Conservation (phyloP, 2,113 vertebrate species). For the Jacana jacana region DNA sequence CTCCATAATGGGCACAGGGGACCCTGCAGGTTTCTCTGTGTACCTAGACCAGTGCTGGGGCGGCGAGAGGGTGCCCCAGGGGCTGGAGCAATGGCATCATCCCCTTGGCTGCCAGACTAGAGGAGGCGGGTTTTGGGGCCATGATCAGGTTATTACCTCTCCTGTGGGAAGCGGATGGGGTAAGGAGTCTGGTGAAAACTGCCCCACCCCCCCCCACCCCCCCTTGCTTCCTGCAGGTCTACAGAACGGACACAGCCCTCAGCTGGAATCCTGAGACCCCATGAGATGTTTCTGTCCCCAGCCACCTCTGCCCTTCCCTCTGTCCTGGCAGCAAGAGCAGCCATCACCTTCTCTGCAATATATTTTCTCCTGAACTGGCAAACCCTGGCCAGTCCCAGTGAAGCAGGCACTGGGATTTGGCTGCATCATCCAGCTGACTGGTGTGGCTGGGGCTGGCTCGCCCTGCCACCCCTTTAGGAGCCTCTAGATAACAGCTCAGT, state of each 20-base stretch:
- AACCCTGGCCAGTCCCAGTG: background rate
- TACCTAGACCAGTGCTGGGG: background rate
- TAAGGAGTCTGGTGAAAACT: background rate
- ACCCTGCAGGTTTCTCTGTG: background rate
- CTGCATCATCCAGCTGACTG: background rate
- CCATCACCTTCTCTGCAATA: background rate
- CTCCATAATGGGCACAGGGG: background rate
- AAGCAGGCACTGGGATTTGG: background rate
- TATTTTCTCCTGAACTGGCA: background rate
- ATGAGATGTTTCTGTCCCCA: background rate
- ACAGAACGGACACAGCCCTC: background rate
- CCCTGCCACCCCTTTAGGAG: background rate
- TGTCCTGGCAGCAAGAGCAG: background rate
- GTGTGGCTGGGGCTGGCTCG: background rate
- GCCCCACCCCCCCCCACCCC: no score
- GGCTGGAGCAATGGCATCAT: background rate
- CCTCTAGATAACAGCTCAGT: background rate
- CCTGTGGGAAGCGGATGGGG: background rate
- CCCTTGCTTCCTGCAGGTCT: background rate
- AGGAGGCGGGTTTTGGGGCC: background rate
- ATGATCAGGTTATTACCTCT: background rate
- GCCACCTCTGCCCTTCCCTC: background rate
- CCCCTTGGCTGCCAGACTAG: background rate
- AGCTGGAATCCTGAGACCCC: background rate
- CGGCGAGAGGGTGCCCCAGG: no score